Conservation (phyloP, 1,140 invertebrate species). For the Eueides isabella region DNA sequence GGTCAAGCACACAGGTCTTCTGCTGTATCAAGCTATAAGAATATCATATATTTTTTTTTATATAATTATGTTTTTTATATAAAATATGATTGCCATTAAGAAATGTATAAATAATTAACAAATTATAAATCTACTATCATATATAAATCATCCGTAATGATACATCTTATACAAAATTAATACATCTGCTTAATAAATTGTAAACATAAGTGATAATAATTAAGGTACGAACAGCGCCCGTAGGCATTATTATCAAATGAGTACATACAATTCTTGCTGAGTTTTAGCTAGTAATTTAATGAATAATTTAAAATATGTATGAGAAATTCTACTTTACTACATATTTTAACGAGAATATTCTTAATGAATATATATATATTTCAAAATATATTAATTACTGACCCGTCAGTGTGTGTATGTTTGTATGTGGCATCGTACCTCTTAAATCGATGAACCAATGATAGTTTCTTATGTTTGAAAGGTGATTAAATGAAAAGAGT, state of each 20-base stretch:
- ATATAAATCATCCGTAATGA: neutral
- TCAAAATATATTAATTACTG: too few species aligned
- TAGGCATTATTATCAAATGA: neutral
- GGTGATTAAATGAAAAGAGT: too few species aligned
- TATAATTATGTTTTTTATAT: too few species aligned
- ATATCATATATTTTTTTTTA: too few species aligned
- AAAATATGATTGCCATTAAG: too few species aligned
- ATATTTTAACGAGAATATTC: neutral
- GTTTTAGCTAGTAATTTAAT: neutral
- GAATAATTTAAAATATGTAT: neutral
- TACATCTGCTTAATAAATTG: neutral
- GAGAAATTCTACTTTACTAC: neutral
- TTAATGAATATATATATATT: too few species aligned
- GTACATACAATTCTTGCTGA: neutral
- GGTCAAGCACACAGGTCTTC: too few species aligned
- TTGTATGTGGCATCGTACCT: too few species aligned
- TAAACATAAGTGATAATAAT: neutral
- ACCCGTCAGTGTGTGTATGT: too few species aligned
- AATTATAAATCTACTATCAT: neutral
- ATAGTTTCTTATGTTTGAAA: too few species aligned
- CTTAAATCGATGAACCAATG: too few species aligned
- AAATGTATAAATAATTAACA: neutral
- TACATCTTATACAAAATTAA: neutral
- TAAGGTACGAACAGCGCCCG: neutral
- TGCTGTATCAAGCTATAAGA: too few species aligned